Evolutionary conservation across 2,888 invertebrate species (phyloP).

Genomic region (Antitype chi): DNA sequence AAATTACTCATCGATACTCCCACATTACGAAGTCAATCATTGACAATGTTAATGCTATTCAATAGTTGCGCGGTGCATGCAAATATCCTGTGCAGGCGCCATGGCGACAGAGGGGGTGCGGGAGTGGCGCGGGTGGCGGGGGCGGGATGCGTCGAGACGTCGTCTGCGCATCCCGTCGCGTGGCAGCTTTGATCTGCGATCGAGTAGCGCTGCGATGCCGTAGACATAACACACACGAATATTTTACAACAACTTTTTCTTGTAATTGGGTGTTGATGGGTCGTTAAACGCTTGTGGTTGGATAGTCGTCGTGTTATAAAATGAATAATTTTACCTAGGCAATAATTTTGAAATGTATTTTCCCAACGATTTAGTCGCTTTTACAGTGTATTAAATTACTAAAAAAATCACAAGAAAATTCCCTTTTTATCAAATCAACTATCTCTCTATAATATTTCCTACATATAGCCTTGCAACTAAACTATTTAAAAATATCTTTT

Average conservation of each 20-base stretch:
- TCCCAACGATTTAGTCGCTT: not conserved
- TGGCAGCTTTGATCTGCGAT: constrained; percentile 81
- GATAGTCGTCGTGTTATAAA: constrained; percentile 2
- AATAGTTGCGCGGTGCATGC: constrained; percentile 65
- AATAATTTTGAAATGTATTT: not conserved
- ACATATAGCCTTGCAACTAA: not conserved
- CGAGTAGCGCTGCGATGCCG: constrained; percentile 49
- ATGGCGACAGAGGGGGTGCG: constrained; percentile 61
- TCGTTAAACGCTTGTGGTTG: constrained; percentile 41
- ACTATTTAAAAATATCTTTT: not conserved
- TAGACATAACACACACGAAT: constrained; percentile 64
- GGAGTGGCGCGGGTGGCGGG: constrained; percentile 40
- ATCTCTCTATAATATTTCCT: not conserved
- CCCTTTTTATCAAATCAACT: not conserved
- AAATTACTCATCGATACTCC: constrained; percentile 62
- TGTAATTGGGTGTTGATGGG: constrained; percentile 38
- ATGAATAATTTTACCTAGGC: not conserved
- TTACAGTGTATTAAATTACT: not conserved
- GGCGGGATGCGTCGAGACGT: constrained; percentile 79
- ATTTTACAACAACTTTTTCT: constrained; percentile 29
- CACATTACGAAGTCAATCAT: constrained; percentile 67
- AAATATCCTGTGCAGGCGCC: constrained; percentile 73
- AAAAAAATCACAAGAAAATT: not conserved
- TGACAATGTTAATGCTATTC: constrained; percentile 68
- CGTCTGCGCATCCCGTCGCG: constrained; percentile 88